phyloP scores from a whole-genome alignment of 2,797 vertebrate genomes.

The Paratrypauchen microcephalus region DNA sequence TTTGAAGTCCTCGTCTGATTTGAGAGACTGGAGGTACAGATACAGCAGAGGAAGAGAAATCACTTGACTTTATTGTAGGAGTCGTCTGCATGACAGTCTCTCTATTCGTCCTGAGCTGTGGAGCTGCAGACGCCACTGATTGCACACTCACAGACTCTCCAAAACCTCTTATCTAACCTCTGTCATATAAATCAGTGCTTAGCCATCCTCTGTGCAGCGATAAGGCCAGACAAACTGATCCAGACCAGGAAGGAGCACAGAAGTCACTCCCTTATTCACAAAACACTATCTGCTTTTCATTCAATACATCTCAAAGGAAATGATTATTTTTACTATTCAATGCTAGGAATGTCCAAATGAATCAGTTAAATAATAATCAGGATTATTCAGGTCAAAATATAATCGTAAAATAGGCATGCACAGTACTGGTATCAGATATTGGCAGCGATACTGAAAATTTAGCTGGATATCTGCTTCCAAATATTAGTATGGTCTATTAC shows the following conservation, averaged over 20 bases:
- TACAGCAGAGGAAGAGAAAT: slow-evolving; percentile 2
- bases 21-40: background rate
- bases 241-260: slow-evolving; percentile 11
- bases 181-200: slow-evolving; percentile 62
- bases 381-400: background rate
- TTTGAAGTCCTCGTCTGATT: background rate
- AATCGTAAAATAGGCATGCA: background rate
- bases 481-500: too few species aligned
- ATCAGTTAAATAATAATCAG: background rate
- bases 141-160: slow-evolving; percentile 55
- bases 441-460: too few species aligned
- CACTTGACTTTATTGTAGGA: background rate
- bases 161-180: slow-evolving; percentile 62
- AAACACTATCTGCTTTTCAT: slow-evolving; percentile 2
- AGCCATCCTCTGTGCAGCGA: slow-evolving; percentile 61
- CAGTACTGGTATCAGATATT: too few species aligned
- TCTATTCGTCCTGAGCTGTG: slow-evolving; percentile 15
- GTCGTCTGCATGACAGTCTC: background rate
- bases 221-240: slow-evolving; percentile 60
- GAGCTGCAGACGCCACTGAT: slow-evolving; percentile 51
- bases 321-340: background rate
- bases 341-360: background rate
- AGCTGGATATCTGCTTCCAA: too few species aligned
- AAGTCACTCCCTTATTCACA: slow-evolving; percentile 1
- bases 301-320: background rate